Conservation (phyloP, 37 sponge, comb jelly and placozoan species). For the Hexactinellida sp. region DNA sequence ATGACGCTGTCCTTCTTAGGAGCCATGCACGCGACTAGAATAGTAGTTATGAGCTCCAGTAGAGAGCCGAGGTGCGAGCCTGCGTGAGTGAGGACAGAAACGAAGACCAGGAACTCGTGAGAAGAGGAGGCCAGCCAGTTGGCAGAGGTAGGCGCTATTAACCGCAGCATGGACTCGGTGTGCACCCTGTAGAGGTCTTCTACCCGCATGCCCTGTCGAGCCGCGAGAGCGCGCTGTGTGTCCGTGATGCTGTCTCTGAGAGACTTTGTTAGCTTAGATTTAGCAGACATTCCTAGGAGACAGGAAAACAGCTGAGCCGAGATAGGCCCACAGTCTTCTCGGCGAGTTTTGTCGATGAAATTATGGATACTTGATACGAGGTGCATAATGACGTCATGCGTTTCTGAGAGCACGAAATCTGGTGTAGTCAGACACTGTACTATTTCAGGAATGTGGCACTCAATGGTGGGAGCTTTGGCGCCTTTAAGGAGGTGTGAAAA, state of each 20-base stretch:
- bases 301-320: background rate
- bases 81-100: background rate
- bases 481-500: conserved; percentile 11
- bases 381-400: background rate
- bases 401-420: background rate
- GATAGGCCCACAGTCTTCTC: background rate
- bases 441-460: background rate
- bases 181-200: background rate
- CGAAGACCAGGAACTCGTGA: background rate
- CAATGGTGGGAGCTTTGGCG: background rate
- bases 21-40: background rate
- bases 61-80: background rate
- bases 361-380: background rate
- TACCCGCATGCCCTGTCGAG: background rate
- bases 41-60: background rate
- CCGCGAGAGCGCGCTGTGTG: background rate
- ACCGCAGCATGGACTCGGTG: background rate
- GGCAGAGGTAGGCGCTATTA: background rate
- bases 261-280: background rate
- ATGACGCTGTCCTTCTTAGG: background rate
- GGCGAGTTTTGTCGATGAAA: background rate
- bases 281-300: background rate
- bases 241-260: background rate
- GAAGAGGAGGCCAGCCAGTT: conserved; percentile 3
- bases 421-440: background rate